Evolutionary conservation across 2,888 invertebrate species (phyloP), one percentile per base, ranked within the genome.

Genomic region (Hydrotaea diabolus): DNA sequence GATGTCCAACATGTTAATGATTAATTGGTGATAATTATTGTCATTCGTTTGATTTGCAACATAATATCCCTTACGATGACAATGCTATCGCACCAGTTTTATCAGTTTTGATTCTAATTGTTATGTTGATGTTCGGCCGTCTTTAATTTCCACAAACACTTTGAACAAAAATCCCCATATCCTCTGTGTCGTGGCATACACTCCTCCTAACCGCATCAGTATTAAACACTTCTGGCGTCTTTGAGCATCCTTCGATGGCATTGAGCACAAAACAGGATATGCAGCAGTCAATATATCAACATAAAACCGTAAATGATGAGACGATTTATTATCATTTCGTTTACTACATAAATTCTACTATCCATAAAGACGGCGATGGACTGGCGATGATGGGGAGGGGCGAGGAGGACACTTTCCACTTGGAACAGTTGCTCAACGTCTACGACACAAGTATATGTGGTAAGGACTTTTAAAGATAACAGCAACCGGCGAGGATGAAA

Each of bases 241-340:
- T 21, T 3, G 23, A 46, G 23, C 39, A 43, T 8, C 69, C 13
- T 21, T 69, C 43, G 46, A 43, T 69, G 43, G 11, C 43, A 23
- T 46, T 46, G 43, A 46, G 46, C 39, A 59, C 13, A 21, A 23
- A 21, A 46, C 46, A 39, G 43, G 69, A 46, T 46, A n/a, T 69
- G 39, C 39, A 26, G 57, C 46, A 77, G 71, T 80, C 73, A 80
- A 77, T 80, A 77, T 64, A 77, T 77, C 71, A 75, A 75, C 36
- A 53, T 36, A 76, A 84, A 72, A 46, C 55, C 66, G 13, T 72
- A 80, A 77, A 74, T 75, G 55, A 84, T 77, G 75, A 62, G 66
- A 69, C 53, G 36, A 69, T 84, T 78, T 79, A 57, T 59, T 79
- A 76, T 53, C 76, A 78, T 84, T 76, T 72, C 64, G 69, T 31